Percentiles rank a stretch among this genome's conserved stretches.
Conservation (phyloP, 2,888 invertebrate species). For the Meiosimyza platycephala region DNA sequence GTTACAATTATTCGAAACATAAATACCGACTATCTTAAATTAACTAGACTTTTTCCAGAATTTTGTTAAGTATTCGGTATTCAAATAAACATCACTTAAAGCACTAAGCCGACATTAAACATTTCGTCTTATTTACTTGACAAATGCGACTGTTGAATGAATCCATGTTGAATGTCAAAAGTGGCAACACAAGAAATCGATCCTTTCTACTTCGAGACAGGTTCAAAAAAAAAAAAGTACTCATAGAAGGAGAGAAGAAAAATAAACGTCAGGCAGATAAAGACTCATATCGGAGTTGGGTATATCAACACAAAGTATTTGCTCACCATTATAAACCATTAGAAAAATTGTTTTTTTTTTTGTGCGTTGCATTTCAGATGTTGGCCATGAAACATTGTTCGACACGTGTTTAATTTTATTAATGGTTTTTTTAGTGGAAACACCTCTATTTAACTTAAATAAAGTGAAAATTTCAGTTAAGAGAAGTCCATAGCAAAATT, state of each 20-base stretch:
- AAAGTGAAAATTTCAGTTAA: too few species aligned
- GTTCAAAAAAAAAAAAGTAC: background rate
- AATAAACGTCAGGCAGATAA: background rate
- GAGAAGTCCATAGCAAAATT: too few species aligned
- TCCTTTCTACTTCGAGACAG: background rate
- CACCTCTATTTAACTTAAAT: too few species aligned
- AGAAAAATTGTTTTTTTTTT: slow-evolving; percentile 37
- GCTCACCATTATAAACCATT: slow-evolving; percentile 28
- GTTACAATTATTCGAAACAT: too few species aligned
- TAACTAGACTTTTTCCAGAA: too few species aligned
- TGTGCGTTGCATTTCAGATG: background rate
- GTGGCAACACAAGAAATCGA: slow-evolving; percentile 25
- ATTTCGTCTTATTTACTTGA: background rate
- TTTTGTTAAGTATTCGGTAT: too few species aligned
- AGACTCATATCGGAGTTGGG: background rate
- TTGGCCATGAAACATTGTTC: slow-evolving; percentile 28
- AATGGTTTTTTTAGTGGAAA: slow-evolving; percentile 30
- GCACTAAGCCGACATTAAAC: too few species aligned
- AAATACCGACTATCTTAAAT: too few species aligned
- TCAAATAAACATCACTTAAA: too few species aligned
- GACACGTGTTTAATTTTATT: slow-evolving; percentile 45
- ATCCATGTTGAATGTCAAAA: slow-evolving; percentile 32
- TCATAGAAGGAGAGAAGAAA: background rate
- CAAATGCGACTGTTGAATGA: slow-evolving; percentile 11
- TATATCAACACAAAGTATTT: background rate